Conservation (phyloP, 1,140 invertebrate species). For the Caenorhabditis inopinata region DNA sequence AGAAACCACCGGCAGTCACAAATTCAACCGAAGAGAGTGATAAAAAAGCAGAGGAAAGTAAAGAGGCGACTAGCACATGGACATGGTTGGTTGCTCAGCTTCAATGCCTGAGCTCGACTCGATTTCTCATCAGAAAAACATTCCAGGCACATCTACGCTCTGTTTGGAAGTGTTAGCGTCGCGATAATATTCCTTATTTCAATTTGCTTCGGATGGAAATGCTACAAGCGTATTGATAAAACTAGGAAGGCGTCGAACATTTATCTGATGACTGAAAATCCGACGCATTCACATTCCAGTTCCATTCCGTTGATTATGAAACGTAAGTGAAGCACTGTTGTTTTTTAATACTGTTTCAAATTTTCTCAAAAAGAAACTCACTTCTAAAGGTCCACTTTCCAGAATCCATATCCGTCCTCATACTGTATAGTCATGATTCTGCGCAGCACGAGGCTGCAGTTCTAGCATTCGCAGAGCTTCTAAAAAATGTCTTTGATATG, state of each 20-base stretch:
- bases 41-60: neutral
- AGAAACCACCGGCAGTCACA: neutral
- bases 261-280: neutral
- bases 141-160: neutral
- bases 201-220: neutral
- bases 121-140: too few relatives aligned
- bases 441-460: constrained; percentile 60
- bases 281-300: neutral
- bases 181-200: neutral
- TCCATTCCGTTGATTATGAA: constrained; percentile 7
- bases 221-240: neutral
- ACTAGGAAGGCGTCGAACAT: neutral
- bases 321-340: neutral
- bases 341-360: neutral
- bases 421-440: constrained; percentile 62
- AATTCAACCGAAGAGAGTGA: neutral
- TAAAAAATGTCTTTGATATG: constrained; percentile 57
- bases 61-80: neutral
- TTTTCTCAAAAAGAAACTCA: neutral
- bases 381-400: neutral
- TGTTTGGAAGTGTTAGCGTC: neutral
- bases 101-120: too few relatives aligned
- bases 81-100: neutral
- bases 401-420: constrained; percentile 47
- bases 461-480: constrained; percentile 59